These are phyloP conservation scores for Eupeodes corollae DNA, from an alignment of 1,140 invertebrate genomes.

Conservation along the genomic window DNA sequence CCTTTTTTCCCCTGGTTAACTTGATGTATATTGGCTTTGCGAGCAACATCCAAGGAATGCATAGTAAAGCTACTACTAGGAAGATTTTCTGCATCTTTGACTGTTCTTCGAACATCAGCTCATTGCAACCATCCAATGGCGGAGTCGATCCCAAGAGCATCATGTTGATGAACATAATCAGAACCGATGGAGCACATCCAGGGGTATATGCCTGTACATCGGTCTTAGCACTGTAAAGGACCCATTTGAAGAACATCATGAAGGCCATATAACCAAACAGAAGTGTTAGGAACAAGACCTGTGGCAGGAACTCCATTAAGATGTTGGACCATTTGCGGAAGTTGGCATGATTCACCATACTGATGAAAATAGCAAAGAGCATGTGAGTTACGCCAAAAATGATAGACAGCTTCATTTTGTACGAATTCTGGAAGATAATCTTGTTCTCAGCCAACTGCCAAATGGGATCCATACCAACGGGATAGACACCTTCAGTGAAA, in stretches of 20 bases:
- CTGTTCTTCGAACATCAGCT: conserved; percentile 67
- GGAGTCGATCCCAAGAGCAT: conserved; percentile 52
- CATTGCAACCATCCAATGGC: conserved; percentile 44
- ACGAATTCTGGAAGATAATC: conserved; percentile 92
- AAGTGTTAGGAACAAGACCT: conserved; percentile 76
- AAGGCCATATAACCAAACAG: conserved; percentile 93
- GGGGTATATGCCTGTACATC: conserved; percentile 39
- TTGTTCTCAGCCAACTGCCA: conserved; percentile 86
- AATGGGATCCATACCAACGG: conserved; percentile 77
- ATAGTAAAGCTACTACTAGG: conserved; percentile 62
- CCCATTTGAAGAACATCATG: conserved; percentile 88
- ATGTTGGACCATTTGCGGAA: conserved; percentile 70
- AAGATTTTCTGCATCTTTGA: conserved; percentile 57
- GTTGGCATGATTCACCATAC: conserved; percentile 79
- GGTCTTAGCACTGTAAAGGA: conserved; percentile 48
- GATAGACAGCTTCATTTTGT: conserved; percentile 98
- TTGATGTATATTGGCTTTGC: conserved; percentile 72
- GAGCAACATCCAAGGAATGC: conserved; percentile 85
- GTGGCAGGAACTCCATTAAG: conserved; percentile 84
- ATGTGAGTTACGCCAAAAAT: conserved; percentile 93
- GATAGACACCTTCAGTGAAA: conserved; percentile 54
- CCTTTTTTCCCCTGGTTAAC: not conserved
- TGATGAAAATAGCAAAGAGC: conserved; percentile 86
- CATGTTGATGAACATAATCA: conserved; percentile 89
- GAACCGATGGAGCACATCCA: conserved; percentile 73